Percentiles rank a stretch among this genome's conserved stretches.
phyloP scores from a whole-genome alignment of 2,113 vertebrate species.

The Gnathonemus longibarbis region DNA sequence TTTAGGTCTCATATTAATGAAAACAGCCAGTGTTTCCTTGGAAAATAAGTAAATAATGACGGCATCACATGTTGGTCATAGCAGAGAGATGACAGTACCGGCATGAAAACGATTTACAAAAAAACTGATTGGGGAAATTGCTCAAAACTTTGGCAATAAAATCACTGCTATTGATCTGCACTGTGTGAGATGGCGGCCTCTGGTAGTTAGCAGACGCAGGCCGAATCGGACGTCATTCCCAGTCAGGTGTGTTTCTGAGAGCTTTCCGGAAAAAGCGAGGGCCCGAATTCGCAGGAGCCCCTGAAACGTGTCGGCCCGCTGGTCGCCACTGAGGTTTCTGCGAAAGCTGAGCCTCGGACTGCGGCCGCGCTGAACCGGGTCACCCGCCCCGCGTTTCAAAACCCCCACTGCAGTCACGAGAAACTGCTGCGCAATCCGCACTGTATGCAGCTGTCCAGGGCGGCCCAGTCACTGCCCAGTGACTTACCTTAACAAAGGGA shows the following conservation, averaged over 20 bases:
- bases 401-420: background rate
- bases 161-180: background rate
- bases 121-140: background rate
- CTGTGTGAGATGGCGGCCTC: background rate
- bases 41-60: background rate
- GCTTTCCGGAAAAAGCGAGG: background rate
- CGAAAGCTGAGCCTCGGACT: background rate
- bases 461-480: background rate
- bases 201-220: background rate
- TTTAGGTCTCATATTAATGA: background rate
- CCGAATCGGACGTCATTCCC: background rate
- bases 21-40: background rate
- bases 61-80: background rate
- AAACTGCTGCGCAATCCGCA: background rate
- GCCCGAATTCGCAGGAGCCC: background rate
- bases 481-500: background rate
- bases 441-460: background rate
- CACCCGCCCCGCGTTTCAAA: background rate
- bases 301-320: background rate
- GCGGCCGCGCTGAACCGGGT: background rate
- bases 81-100: background rate
- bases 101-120: background rate
- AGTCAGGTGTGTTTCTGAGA: background rate
- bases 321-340: background rate
- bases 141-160: background rate